Conservation (phyloP, 2,888 invertebrate species). For the Gasteruption jaculator region DNA sequence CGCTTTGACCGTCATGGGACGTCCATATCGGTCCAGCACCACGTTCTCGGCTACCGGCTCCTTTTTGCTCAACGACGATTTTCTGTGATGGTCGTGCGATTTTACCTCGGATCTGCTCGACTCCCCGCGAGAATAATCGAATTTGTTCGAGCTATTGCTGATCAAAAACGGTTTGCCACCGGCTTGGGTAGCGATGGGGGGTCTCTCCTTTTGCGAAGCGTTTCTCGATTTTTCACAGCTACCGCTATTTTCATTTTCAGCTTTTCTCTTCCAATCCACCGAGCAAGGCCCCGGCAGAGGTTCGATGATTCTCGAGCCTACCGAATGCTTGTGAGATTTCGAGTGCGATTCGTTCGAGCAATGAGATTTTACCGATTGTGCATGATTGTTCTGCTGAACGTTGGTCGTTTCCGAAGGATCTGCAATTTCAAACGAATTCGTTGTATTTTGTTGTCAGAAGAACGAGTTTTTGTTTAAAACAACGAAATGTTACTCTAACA, state of each 20-base stretch:
- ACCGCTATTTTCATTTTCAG: constrained; percentile 25
- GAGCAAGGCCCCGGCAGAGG: constrained; percentile 43
- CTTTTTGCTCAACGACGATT: constrained; percentile 22
- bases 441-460: too few relatives aligned
- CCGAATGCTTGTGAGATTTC: constrained; percentile 28
- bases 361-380: constrained; percentile 23
- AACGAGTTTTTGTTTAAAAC: too few relatives aligned
- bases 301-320: constrained; percentile 40
- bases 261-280: constrained; percentile 37
- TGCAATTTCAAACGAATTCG: too few relatives aligned
- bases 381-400: constrained; percentile 27
- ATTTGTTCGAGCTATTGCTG: constrained; percentile 16
- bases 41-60: constrained; percentile 33
- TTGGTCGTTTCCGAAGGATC: constrained; percentile 27
- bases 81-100: constrained; percentile 25
- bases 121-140: too few relatives aligned
- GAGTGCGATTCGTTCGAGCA: constrained; percentile 23
- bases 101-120: constrained; percentile 20
- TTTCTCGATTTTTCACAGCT: constrained; percentile 22
- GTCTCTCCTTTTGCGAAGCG: constrained; percentile 17
- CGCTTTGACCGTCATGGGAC: constrained; percentile 39
- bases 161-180: constrained; percentile 24
- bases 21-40: constrained; percentile 41
- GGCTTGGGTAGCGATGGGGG: constrained; percentile 15
- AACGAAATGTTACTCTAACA: too few relatives aligned